Conservation (phyloP, 2,113 vertebrate genomes). For the Perca schrenkii region DNA sequence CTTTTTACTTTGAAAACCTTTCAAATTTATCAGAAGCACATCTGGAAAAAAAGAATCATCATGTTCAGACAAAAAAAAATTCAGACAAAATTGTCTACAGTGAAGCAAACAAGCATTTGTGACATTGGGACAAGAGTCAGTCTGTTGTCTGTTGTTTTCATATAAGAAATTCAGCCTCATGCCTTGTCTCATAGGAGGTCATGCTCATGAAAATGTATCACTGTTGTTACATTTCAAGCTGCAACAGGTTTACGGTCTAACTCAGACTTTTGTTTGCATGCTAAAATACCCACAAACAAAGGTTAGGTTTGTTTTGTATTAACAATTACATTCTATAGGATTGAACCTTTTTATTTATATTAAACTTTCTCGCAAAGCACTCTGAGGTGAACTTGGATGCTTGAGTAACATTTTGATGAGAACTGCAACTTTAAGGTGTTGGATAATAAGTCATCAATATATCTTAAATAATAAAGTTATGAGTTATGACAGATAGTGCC, state of each 20-base stretch:
- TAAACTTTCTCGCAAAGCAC: neutral
- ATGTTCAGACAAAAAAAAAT: neutral
- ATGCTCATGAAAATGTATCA: constrained; percentile 43
- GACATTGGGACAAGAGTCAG: constrained; percentile 1
- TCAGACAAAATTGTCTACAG: neutral
- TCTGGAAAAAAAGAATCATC: constrained; percentile 19
- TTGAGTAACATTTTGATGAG: neutral
- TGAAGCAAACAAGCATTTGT: constrained; percentile 24
- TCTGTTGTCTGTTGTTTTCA: constrained; percentile 7
- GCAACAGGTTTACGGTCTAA: constrained; percentile 17
- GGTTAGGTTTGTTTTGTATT: neutral
- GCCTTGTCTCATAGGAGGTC: constrained; percentile 18
- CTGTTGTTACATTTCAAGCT: constrained; percentile 4
- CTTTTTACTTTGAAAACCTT: constrained; percentile 17
- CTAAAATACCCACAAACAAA: constrained; percentile 14
- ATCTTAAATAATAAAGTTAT: constrained; percentile 2
- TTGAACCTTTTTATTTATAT: neutral
- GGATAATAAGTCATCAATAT: neutral
- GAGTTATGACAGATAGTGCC: neutral
- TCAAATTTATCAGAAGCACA: constrained; percentile 18
- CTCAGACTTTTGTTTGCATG: constrained; percentile 27
- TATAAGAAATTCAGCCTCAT: constrained; percentile 20
- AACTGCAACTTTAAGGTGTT: neutral
- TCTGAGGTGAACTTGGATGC: neutral
- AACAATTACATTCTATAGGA: constrained; percentile 4